Percentiles rank a stretch among this genome's conserved stretches.
Evolutionary conservation across 1,140 invertebrate genomes (phyloP).

Genomic region (Drosophila sp.): DNA sequence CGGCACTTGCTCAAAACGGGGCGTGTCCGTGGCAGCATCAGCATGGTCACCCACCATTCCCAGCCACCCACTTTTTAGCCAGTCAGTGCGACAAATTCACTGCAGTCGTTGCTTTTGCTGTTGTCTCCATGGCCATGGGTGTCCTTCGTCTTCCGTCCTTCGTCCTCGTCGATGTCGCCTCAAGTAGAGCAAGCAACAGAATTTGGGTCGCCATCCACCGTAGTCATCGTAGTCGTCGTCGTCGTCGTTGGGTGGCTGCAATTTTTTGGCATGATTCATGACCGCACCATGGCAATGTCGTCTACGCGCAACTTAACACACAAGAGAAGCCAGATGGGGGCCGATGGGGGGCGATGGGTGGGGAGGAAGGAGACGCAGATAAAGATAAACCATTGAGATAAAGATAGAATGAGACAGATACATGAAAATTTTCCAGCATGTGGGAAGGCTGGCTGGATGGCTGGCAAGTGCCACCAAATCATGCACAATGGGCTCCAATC

Average conservation of each 20-base stretch:
- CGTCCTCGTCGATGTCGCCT: constrained; percentile 40
- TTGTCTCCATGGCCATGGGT: constrained; percentile 53
- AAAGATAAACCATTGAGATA: constrained; percentile 1
- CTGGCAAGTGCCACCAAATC: constrained; percentile 17
- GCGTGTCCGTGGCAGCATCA: constrained; percentile 28
- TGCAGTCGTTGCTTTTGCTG: constrained; percentile 43
- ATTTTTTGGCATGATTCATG: constrained; percentile 78
- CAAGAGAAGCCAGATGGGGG: constrained; percentile 15
- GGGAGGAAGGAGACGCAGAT: not conserved
- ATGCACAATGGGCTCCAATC: constrained; percentile 32
- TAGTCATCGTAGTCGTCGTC: not conserved
- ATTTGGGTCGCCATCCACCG: constrained; percentile 65
- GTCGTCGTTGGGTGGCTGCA: constrained; percentile 39
- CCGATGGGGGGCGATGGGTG: constrained; percentile 16
- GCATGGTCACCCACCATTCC: not conserved
- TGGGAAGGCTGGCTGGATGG: constrained; percentile 29
- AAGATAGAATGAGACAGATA: constrained; percentile 18
- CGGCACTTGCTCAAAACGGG: constrained; percentile 64
- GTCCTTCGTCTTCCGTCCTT: constrained; percentile 44
- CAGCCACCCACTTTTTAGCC: constrained; percentile 22
- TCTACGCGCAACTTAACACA: constrained; percentile 71
- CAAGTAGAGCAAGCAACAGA: constrained; percentile 41
- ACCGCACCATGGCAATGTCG: constrained; percentile 56
- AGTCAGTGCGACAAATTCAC: constrained; percentile 69
- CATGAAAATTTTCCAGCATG: not conserved